Conservation (phyloP, 92 coral and sea anemone genomes). For the Phenganax marumi region DNA sequence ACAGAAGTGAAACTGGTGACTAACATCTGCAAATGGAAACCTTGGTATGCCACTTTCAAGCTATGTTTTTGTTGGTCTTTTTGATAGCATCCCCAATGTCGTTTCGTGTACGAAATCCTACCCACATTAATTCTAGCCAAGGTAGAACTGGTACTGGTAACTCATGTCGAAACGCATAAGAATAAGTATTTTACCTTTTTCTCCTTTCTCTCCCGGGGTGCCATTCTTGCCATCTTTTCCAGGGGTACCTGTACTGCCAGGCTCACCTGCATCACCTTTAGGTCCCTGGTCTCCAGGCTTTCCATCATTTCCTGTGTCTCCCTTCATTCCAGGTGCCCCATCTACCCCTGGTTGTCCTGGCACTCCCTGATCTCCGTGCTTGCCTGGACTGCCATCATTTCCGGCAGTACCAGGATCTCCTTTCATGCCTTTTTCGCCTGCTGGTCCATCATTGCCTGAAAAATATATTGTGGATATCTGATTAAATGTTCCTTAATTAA, state of each 20-base stretch:
- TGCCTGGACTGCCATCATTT: conserved; percentile 4
- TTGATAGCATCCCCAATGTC: too few species aligned
- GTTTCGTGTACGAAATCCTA: too few species aligned
- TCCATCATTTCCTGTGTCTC: conserved; percentile 8
- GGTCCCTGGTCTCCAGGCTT: not conserved
- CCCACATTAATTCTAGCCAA: not conserved
- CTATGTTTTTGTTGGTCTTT: too few species aligned
- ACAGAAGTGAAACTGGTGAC: too few species aligned
- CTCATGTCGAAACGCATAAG: too few species aligned
- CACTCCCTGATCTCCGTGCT: not conserved
- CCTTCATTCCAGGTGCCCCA: conserved; percentile 5
- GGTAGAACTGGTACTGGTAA: not conserved
- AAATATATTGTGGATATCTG: not conserved
- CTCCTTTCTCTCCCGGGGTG: conserved; percentile 1
- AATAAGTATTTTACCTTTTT: not conserved
- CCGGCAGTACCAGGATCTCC: not conserved
- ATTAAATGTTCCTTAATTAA: not conserved
- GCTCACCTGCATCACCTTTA: conserved; percentile 19
- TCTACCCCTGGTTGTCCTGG: conserved; percentile 13
- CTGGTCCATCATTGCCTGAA: not conserved
- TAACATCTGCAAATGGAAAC: too few species aligned
- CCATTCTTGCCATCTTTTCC: conserved; percentile 14
- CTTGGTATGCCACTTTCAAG: too few species aligned
- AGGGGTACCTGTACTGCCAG: not conserved
- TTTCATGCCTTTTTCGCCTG: conserved; percentile 15